phyloP scores from a whole-genome alignment of 2,113 vertebrate species.

The Mustelus asterias region DNA sequence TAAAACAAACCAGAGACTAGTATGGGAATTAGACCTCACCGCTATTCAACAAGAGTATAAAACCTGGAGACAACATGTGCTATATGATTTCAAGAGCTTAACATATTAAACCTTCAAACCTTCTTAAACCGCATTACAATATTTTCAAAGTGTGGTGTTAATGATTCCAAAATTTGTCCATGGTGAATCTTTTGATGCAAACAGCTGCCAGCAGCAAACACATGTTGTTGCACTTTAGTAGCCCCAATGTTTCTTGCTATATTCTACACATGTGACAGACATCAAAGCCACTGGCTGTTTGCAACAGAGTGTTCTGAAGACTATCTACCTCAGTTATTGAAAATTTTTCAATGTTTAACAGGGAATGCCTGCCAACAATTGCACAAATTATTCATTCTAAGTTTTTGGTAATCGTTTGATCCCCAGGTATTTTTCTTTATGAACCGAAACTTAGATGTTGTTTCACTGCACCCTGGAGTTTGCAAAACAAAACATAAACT shows the following conservation, averaged over 20 bases:
- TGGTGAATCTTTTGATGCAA: conserved; percentile 11
- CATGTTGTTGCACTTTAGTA: conserved; percentile 6
- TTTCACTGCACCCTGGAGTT: conserved; percentile 8
- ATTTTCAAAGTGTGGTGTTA: conserved; percentile 16
- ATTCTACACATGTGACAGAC: conserved; percentile 29
- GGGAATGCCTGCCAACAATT: neutral
- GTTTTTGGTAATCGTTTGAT: neutral
- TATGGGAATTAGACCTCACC: neutral
- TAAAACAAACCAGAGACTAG: conserved; percentile 6
- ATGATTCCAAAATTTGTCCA: conserved; percentile 28
- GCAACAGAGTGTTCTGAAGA: neutral
- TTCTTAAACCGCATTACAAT: conserved; percentile 6
- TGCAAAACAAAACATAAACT: conserved; percentile 6
- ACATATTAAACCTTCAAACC: neutral
- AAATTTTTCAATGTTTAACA: neutral
- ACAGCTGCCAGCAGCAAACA: conserved; percentile 3
- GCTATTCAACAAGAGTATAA: neutral
- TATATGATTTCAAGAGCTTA: conserved; percentile 2
- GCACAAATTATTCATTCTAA: neutral
- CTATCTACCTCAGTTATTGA: neutral
- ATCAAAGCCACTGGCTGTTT: conserved; percentile 31
- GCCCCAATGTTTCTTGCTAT: neutral
- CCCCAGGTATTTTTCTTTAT: neutral
- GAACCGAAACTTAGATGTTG: neutral
- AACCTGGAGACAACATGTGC: conserved; percentile 34